These are phyloP conservation scores for Helicoverpa armigera DNA, from an alignment of 1,140 invertebrate genomes.

Conservation along the genomic window DNA sequence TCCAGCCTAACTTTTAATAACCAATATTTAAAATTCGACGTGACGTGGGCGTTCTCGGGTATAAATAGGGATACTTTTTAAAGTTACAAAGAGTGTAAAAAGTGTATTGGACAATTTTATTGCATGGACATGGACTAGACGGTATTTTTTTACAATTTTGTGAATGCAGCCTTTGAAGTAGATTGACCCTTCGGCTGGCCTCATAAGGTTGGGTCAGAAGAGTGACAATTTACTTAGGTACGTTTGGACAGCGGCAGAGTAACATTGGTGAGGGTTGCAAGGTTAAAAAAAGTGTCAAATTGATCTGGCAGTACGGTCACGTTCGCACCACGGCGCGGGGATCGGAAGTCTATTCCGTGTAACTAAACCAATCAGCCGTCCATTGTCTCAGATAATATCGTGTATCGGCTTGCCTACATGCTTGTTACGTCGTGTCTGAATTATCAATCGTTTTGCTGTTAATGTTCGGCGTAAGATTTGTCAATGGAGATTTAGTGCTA, in stretches of 20 bases:
- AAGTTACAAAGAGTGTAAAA: slow-evolving; percentile 39
- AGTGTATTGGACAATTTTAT: slow-evolving; percentile 45
- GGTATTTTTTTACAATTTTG: slow-evolving; percentile 31
- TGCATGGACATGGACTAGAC: slow-evolving; percentile 3
- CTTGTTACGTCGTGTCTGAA: slow-evolving; percentile 45
- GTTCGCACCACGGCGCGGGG: slow-evolving; percentile 58
- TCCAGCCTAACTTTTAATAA: slow-evolving; percentile 46
- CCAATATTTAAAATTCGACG: slow-evolving; percentile 19
- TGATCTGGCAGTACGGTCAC: slow-evolving; percentile 72
- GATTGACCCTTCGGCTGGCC: not conserved
- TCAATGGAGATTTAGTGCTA: slow-evolving; percentile 13
- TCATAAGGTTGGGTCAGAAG: not conserved
- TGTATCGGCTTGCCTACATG: slow-evolving; percentile 58
- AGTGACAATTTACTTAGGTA: slow-evolving; percentile 21
- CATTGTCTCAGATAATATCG: slow-evolving; percentile 73
- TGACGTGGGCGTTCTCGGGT: slow-evolving; percentile 35
- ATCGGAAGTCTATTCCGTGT: slow-evolving; percentile 71
- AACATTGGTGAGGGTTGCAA: slow-evolving; percentile 24
- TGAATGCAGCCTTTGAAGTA: not conserved
- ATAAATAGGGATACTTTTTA: slow-evolving; percentile 35
- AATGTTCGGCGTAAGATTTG: slow-evolving; percentile 11
- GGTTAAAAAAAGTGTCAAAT: slow-evolving; percentile 69
- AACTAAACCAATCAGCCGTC: slow-evolving; percentile 78
- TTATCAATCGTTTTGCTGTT: slow-evolving; percentile 38
- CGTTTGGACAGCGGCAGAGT: slow-evolving; percentile 16